A percentile compares a stretch with the other conserved stretches of the same genome.
Conservation (phyloP, 2,888 invertebrate species). For the Rotaria magnacalcarata region DNA sequence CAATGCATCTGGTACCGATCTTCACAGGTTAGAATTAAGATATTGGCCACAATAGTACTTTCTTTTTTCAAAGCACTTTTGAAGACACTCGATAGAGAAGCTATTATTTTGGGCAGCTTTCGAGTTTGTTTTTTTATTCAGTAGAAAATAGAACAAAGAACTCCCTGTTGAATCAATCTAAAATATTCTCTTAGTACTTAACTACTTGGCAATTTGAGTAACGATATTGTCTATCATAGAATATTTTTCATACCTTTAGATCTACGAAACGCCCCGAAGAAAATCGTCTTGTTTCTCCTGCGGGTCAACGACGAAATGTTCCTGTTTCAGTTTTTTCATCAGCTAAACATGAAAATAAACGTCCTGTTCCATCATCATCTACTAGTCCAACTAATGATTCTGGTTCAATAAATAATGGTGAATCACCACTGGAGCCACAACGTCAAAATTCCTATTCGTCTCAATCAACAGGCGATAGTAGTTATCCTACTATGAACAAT, state of each 20-base stretch:
- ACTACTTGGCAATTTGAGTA: neutral
- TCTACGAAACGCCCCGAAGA: neutral
- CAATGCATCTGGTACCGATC: slow-evolving; percentile 13
- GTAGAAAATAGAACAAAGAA: too few relatives aligned
- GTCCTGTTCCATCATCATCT: neutral
- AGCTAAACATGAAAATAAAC: slow-evolving; percentile 12
- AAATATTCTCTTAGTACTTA: too few relatives aligned
- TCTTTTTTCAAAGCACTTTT: too few relatives aligned
- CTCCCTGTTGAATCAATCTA: too few relatives aligned
- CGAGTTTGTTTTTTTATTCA: too few relatives aligned
- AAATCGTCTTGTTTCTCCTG: neutral
- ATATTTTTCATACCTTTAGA: neutral
- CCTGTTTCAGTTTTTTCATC: slow-evolving; percentile 29
- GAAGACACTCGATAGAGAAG: too few relatives aligned
- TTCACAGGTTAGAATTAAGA: neutral
- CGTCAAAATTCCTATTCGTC: neutral
- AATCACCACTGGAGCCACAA: neutral
- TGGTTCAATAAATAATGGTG: neutral
- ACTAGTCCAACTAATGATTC: neutral
- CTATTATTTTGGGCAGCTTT: too few relatives aligned
- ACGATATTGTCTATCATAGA: too few relatives aligned
- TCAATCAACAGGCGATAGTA: neutral
- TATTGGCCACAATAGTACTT: too few relatives aligned
- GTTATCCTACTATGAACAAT: neutral
- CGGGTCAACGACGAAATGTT: neutral